These are phyloP conservation scores for Maccullochella peelii DNA, from an alignment of 2,113 vertebrate genomes.

Conservation along the genomic window DNA sequence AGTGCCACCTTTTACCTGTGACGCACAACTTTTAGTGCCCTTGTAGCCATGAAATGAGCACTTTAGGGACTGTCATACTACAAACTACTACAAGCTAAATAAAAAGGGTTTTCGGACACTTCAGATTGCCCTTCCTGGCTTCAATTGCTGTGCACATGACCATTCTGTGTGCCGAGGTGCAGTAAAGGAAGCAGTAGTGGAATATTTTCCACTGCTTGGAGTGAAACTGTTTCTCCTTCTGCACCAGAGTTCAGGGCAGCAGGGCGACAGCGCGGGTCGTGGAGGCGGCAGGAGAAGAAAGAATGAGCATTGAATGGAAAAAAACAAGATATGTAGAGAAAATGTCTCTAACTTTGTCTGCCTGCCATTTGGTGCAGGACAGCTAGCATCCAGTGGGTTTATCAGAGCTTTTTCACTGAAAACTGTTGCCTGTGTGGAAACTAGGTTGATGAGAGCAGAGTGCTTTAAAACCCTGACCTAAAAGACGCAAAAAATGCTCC, in stretches of 20 bases:
- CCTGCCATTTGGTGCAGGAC: neutral
- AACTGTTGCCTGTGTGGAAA: neutral
- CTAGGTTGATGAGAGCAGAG: neutral
- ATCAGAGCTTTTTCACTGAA: neutral
- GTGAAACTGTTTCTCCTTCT: neutral
- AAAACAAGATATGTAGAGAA: neutral
- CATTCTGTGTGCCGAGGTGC: neutral
- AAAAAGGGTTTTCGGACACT: neutral
- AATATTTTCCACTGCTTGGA: constrained; percentile 11
- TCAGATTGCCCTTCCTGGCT: neutral
- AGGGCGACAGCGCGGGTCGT: too few species aligned
- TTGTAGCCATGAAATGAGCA: neutral
- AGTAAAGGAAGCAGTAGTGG: neutral
- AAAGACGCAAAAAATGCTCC: neutral
- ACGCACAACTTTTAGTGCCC: neutral
- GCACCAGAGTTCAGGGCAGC: neutral
- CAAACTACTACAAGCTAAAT: too few species aligned
- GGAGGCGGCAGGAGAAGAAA: too few species aligned
- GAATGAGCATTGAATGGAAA: neutral
- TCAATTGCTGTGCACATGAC: neutral
- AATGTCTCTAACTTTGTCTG: neutral
- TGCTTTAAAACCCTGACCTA: neutral
- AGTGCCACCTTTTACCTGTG: neutral
- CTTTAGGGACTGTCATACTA: neutral
- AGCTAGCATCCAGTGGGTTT: neutral